phyloP scores from a whole-genome alignment of 1,140 invertebrate species.

The Micrasema minimum region DNA sequence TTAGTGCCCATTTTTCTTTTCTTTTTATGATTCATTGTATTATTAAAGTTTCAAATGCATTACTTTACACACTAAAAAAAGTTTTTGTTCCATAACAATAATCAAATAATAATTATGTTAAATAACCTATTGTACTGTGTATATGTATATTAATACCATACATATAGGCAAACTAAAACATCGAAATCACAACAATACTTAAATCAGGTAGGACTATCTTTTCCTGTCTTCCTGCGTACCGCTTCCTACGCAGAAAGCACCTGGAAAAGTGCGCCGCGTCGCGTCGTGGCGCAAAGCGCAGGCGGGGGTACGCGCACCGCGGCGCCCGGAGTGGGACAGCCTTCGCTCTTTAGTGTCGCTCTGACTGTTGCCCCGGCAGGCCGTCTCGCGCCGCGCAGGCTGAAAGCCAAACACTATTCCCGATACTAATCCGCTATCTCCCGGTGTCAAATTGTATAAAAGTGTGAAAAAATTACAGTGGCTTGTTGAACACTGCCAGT shows the following conservation, averaged over 20 bases:
- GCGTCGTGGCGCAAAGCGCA: not conserved
- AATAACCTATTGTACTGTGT: too few relatives aligned
- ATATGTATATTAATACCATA: too few relatives aligned
- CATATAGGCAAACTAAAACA: too few relatives aligned
- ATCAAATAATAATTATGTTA: too few relatives aligned
- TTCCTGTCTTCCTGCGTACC: constrained; percentile 4
- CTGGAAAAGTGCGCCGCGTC: not conserved
- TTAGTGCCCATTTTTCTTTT: too few relatives aligned
- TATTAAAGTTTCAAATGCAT: too few relatives aligned
- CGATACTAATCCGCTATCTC: constrained; percentile 15
- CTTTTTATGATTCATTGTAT: too few relatives aligned
- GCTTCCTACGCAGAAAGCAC: not conserved
- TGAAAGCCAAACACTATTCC: constrained; percentile 10
- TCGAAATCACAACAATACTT: too few relatives aligned
- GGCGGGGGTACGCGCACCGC: constrained; percentile 1
- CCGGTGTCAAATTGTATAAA: constrained; percentile 1
- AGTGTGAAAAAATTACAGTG: constrained; percentile 9
- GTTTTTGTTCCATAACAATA: too few relatives aligned
- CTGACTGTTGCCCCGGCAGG: constrained; percentile 34
- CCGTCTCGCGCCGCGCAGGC: constrained; percentile 26
- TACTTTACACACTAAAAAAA: too few relatives aligned
- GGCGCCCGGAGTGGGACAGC: constrained; percentile 23
- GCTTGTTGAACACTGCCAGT: not conserved
- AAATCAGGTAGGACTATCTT: too few relatives aligned
- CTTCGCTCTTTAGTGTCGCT: constrained; percentile 20